Conservation (phyloP, 2,888 invertebrate species). For the Tachina lurida region DNA sequence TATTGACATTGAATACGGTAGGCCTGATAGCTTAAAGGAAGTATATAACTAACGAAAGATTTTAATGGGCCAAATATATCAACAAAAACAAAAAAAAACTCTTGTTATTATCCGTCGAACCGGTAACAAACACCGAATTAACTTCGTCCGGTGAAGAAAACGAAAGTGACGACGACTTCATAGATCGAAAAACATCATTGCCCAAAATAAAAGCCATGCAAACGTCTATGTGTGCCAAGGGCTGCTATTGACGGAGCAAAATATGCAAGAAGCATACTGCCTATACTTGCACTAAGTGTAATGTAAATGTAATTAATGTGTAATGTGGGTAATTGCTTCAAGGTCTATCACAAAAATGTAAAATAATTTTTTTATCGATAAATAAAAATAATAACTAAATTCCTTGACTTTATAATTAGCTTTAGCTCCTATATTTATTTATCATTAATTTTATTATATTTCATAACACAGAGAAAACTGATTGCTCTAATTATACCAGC, state of each 20-base stretch:
- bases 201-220: no score
- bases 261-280: slow-evolving; percentile 15
- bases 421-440: not conserved
- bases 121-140: no score
- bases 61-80: no score
- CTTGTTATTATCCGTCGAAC: no score
- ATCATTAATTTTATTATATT: not conserved
- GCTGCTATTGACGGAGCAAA: not conserved
- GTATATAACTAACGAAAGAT: no score
- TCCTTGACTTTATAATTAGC: no score
- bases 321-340: slow-evolving; percentile 28
- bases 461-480: not conserved
- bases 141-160: no score
- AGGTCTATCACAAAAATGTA: slow-evolving; percentile 7
- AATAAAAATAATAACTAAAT: slow-evolving; percentile 3
- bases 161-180: not conserved
- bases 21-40: no score
- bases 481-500: not conserved
- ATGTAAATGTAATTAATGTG: slow-evolving; percentile 7
- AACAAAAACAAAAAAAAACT: no score
- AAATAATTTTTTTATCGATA: slow-evolving; percentile 2
- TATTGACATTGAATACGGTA: no score
- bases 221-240: not conserved
- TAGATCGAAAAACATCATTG: not conserved
- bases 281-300: slow-evolving; percentile 20